Percentiles rank a stretch among this genome's conserved stretches.
These are phyloP conservation scores for Dinothrombium tinctorium DNA, from an alignment of 1,140 invertebrate species.

Conservation along the genomic window DNA sequence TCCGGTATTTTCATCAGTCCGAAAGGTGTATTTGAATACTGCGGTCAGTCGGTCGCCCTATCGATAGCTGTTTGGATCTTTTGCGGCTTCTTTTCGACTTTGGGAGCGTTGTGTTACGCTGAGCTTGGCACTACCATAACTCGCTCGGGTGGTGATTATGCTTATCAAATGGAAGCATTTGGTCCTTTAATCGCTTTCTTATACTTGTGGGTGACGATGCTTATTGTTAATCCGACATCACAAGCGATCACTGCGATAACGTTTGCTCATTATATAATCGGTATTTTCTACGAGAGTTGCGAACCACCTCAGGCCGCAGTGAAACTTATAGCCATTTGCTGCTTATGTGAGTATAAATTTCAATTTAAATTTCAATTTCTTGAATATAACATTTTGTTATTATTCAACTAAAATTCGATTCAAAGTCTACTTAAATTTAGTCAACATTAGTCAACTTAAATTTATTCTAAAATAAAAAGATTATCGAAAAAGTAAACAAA, in stretches of 20 bases:
- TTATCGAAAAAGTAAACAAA: too few species aligned
- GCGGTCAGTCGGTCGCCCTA: conserved; percentile 18
- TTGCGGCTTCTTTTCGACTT: conserved; percentile 44
- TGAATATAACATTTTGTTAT: too few species aligned
- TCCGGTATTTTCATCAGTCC: conserved; percentile 14
- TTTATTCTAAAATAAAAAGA: too few species aligned
- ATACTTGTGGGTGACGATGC: conserved; percentile 40
- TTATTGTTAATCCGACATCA: conserved; percentile 43
- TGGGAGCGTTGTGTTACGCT: conserved; percentile 25
- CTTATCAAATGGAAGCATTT: conserved; percentile 69
- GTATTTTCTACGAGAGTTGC: conserved; percentile 53
- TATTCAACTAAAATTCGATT: too few species aligned
- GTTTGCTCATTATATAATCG: conserved; percentile 64
- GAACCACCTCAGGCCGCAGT: conserved; percentile 27
- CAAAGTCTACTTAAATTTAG: too few species aligned
- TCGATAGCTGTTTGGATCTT: conserved; percentile 37
- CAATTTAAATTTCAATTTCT: too few species aligned
- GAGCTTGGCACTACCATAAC: conserved; percentile 44
- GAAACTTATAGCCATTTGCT: background rate
- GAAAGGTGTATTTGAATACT: conserved; percentile 17
- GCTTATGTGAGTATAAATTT: background rate
- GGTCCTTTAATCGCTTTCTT: conserved; percentile 83
- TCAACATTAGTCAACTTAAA: too few species aligned
- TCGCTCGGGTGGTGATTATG: conserved; percentile 76
- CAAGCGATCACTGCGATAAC: conserved; percentile 76